phyloP scores from a whole-genome alignment of 2,113 vertebrate genomes.

The Neotoma lepida region DNA sequence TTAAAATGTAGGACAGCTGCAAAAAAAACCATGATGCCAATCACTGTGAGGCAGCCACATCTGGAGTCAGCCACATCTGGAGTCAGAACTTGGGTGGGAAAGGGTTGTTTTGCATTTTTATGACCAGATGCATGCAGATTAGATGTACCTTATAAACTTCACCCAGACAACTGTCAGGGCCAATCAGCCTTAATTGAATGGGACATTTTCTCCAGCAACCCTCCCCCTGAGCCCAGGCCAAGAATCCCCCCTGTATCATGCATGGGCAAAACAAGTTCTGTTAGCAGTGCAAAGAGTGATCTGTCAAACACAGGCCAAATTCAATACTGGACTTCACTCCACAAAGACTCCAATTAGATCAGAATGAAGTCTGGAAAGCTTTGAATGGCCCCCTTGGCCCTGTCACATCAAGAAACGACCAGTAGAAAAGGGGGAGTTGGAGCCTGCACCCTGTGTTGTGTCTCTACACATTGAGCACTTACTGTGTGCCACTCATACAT shows the following conservation, averaged over 20 bases:
- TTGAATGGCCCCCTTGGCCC: conserved; percentile 19
- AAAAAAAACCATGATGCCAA: conserved; percentile 77
- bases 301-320: conserved; percentile 79
- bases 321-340: conserved; percentile 72
- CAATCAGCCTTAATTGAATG: conserved; percentile 78
- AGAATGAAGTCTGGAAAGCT: conserved; percentile 49
- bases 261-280: conserved; percentile 45
- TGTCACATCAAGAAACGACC: conserved; percentile 31
- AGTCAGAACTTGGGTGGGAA: conserved; percentile 80
- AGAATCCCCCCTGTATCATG: conserved; percentile 69
- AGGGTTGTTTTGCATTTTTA: conserved; percentile 80
- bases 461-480: not conserved
- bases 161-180: conserved; percentile 82
- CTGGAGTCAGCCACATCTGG: conserved; percentile 80
- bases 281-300: not conserved
- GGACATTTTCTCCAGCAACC: conserved; percentile 75
- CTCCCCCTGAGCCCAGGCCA: conserved; percentile 70
- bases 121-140: conserved; percentile 82
- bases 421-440: not conserved
- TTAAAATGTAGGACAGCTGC: conserved; percentile 81
- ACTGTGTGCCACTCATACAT: no score
- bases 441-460: rapidly evolving
- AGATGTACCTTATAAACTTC: conserved; percentile 82
- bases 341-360: conserved; percentile 69
- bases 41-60: conserved; percentile 77